These are phyloP conservation scores for Drosophila nigritarsus DNA, from an alignment of 2,888 invertebrate genomes.

Conservation along the genomic window DNA sequence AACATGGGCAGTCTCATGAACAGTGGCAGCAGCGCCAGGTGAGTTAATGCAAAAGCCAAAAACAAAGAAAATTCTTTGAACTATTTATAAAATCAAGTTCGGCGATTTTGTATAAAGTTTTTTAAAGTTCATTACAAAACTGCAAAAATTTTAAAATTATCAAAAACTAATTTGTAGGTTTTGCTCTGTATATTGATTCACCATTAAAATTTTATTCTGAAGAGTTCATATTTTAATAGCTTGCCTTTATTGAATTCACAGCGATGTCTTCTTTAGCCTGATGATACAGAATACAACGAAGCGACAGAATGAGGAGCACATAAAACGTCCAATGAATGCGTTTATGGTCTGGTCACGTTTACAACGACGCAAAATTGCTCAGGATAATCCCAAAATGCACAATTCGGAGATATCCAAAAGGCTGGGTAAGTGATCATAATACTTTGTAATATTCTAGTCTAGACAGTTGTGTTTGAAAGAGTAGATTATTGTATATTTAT, in stretches of 20 bases:
- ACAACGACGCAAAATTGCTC: constrained; percentile 97
- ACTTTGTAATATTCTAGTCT: not conserved
- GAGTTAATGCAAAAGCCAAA: constrained; percentile 29
- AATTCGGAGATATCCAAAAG: constrained; percentile 98
- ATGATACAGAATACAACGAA: constrained; percentile 85
- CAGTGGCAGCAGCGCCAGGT: constrained; percentile 85
- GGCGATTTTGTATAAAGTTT: not conserved
- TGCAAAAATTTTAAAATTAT: not conserved
- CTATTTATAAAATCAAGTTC: not conserved
- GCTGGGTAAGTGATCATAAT: constrained; percentile 88
- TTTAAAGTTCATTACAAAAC: not conserved
- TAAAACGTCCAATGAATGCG: constrained; percentile 99
- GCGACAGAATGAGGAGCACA: constrained; percentile 92
- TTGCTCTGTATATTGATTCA: not conserved
- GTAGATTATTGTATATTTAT: not conserved
- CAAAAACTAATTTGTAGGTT: not conserved
- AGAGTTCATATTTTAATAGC: not conserved
- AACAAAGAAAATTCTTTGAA: not conserved
- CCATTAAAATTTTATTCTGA: not conserved
- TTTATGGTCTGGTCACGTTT: constrained; percentile 99
- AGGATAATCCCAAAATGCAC: constrained; percentile 99
- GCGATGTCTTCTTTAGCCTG: constrained; percentile 85
- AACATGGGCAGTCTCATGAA: constrained; percentile 85
- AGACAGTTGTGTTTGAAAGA: not conserved
- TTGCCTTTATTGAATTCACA: constrained; percentile 34